Percentiles rank a stretch among this genome's conserved stretches.
Evolutionary conservation across 2,113 vertebrate species (phyloP).

Genomic region (Catharus minimus): DNA sequence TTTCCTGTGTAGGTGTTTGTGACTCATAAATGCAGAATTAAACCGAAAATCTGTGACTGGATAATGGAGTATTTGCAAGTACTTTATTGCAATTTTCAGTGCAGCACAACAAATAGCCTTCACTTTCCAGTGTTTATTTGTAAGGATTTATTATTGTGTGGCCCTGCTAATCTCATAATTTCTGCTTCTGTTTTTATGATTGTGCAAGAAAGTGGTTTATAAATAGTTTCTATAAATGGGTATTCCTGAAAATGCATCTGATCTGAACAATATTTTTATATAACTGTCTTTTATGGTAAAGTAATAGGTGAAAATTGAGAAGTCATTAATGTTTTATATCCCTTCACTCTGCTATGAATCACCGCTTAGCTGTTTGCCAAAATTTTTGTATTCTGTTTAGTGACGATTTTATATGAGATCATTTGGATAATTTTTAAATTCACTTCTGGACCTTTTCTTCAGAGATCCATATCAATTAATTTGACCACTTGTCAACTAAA

Average conservation of each 20-base stretch:
- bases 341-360: conserved; percentile 20
- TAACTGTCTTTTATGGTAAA: conserved; percentile 51
- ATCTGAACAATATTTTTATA: conserved; percentile 43
- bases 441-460: background rate
- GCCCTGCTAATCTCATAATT: conserved; percentile 30
- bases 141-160: conserved; percentile 47
- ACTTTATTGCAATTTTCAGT: conserved; percentile 43
- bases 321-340: conserved; percentile 54
- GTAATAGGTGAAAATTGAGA: conserved; percentile 56
- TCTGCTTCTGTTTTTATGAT: conserved; percentile 42
- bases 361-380: conserved; percentile 39
- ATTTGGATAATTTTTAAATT: conserved; percentile 20
- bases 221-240: conserved; percentile 51
- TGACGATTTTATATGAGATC: conserved; percentile 16
- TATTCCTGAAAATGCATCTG: conserved; percentile 56
- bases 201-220: conserved; percentile 41
- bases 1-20: conserved; percentile 58
- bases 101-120: conserved; percentile 40
- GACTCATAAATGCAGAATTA: conserved; percentile 72
- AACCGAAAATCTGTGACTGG: conserved; percentile 41
- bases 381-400: conserved; percentile 41
- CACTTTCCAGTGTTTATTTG: conserved; percentile 17
- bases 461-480: background rate
- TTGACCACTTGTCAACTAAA: background rate
- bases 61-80: conserved; percentile 59